Percentiles rank a stretch among this genome's conserved stretches.
phyloP scores from a whole-genome alignment of 2,888 invertebrate genomes.

The Sycophila texana region DNA sequence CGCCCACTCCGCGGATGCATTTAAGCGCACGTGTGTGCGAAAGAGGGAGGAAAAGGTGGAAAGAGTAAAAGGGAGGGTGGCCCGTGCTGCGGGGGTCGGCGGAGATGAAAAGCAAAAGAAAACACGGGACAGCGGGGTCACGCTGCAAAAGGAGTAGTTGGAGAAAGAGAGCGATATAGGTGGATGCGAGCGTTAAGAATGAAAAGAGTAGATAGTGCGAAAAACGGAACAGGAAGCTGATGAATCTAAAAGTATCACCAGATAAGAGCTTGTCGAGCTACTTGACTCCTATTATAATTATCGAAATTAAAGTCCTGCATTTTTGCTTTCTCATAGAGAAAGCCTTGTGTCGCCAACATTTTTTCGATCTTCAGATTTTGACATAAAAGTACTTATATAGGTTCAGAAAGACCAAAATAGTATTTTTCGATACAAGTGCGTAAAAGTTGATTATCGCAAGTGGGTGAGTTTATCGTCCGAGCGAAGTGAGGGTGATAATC shows the following conservation, averaged over 20 bases:
- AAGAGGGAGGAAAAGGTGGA: conserved; percentile 56
- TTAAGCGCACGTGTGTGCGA: conserved; percentile 1
- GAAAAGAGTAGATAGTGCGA: conserved; percentile 52
- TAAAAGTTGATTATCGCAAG: no score
- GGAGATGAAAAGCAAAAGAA: conserved; percentile 59
- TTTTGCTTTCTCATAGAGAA: no score
- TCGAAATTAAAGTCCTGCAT: conserved; percentile 17
- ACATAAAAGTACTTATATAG: no score
- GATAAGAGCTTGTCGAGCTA: conserved; percentile 33
- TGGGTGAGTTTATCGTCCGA: no score
- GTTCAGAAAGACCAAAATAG: no score
- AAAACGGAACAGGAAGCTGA: conserved; percentile 42
- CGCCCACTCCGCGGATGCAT: conserved; percentile 30
- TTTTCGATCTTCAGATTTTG: no score
- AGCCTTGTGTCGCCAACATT: no score
- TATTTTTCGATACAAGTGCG: no score
- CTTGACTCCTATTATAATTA: conserved; percentile 28
- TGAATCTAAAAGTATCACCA: conserved; percentile 38
- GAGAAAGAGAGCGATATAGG: conserved; percentile 9
- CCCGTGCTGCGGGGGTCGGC: conserved; percentile 41
- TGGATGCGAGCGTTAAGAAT: conserved; percentile 20
- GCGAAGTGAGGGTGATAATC: no score
- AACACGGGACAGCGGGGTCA: conserved; percentile 37
- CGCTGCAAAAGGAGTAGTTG: conserved; percentile 16
- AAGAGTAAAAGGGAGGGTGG: conserved; percentile 62